Evolutionary conservation across 2,797 vertebrate species (phyloP).

Genomic region (Prionace glauca): DNA sequence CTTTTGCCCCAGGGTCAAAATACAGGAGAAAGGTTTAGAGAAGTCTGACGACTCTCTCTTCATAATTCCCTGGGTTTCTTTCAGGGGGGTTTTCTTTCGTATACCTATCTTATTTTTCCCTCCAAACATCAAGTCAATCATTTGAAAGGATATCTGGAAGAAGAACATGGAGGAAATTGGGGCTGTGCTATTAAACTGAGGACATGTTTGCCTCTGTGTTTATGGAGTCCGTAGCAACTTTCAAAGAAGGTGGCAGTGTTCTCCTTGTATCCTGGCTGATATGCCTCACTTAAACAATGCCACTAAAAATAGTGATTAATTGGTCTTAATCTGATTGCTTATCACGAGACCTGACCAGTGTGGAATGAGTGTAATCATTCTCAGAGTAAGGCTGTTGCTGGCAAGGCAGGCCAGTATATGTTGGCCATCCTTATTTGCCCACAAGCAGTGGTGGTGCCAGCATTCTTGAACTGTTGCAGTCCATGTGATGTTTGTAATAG

Average conservation of each 20-base stretch:
- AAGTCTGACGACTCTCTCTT: background rate
- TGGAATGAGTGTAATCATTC: too few species aligned
- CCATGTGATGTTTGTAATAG: too few species aligned
- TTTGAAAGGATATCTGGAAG: background rate
- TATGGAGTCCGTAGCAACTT: background rate
- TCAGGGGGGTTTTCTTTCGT: background rate
- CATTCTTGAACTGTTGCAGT: too few species aligned
- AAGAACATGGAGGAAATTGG: background rate
- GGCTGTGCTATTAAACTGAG: background rate
- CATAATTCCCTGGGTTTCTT: background rate
- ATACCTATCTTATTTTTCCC: background rate
- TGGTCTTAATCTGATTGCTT: too few species aligned
- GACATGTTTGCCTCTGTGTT: background rate
- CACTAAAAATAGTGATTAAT: too few species aligned
- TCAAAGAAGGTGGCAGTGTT: background rate
- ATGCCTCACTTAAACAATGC: background rate
- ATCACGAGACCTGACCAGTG: too few species aligned
- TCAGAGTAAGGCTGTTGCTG: too few species aligned
- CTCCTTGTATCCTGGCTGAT: background rate
- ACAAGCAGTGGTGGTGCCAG: too few species aligned
- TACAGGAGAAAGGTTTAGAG: background rate
- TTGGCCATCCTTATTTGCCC: too few species aligned
- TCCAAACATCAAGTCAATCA: background rate
- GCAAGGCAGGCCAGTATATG: too few species aligned
- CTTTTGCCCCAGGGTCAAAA: background rate